These are phyloP conservation scores for Fulica atra DNA, from an alignment of 2,113 vertebrate genomes.

Conservation along the genomic window DNA sequence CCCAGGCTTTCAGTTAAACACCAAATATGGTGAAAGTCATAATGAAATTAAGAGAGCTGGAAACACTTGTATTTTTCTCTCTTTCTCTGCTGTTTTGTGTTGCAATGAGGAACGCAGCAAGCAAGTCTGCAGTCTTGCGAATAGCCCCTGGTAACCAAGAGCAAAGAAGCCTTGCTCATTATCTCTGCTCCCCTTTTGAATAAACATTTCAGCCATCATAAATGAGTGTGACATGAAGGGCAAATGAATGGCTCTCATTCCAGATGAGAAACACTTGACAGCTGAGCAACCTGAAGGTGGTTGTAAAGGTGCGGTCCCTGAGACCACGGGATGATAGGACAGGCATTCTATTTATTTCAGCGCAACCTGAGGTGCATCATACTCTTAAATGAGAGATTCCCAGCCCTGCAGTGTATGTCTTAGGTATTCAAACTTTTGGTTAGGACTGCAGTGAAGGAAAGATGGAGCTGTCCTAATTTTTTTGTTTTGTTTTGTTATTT, in stretches of 20 bases:
- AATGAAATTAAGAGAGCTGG: background rate
- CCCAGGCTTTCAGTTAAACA: background rate
- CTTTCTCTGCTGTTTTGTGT: background rate
- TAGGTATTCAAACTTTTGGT: background rate
- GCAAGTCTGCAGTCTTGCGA: background rate
- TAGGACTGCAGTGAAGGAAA: background rate
- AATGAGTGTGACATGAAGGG: conserved; percentile 13
- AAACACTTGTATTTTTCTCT: background rate
- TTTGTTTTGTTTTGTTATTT: conserved; percentile 23
- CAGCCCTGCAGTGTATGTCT: background rate
- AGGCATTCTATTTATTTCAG: background rate
- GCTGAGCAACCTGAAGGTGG: background rate
- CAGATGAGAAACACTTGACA: conserved; percentile 3
- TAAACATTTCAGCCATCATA: conserved; percentile 28
- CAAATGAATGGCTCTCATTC: background rate
- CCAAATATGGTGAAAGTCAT: background rate
- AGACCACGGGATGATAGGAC: background rate
- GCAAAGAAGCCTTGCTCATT: conserved; percentile 28
- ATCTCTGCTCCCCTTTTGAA: background rate
- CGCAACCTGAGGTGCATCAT: background rate
- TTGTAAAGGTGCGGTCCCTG: background rate
- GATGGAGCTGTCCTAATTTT: background rate
- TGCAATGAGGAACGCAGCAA: background rate
- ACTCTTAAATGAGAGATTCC: background rate
- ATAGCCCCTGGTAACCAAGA: conserved; percentile 23